Conservation (phyloP, 2,113 vertebrate genomes). For the Brienomyrus brachyistius region DNA sequence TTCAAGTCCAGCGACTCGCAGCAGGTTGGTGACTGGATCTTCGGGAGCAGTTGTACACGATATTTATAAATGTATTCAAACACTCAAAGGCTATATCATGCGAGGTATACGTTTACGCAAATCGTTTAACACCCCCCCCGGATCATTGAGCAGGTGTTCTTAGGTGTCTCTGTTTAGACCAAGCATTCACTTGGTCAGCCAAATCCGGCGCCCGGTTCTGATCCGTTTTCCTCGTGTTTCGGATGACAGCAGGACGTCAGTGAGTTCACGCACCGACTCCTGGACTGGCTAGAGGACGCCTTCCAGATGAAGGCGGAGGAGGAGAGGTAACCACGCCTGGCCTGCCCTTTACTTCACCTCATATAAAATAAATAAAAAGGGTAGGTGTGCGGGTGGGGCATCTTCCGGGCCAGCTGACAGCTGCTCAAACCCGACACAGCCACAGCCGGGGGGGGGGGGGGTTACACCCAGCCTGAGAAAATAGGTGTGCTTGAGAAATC, state of each 20-base stretch:
- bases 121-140: not conserved
- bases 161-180: not conserved
- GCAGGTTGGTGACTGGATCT: constrained; percentile 67
- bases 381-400: not conserved
- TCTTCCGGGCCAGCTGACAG: not conserved
- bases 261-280: constrained; percentile 74
- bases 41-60: not conserved
- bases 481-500: not conserved
- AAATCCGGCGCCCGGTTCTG: not conserved
- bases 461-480: not conserved
- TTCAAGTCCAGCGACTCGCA: constrained; percentile 97
- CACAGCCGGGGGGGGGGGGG: not conserved
- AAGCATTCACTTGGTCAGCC: not conserved
- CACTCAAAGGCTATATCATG: not conserved
- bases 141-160: not conserved
- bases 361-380: not conserved
- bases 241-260: constrained; percentile 72
- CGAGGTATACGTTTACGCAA: not conserved
- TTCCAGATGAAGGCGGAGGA: constrained; percentile 79
- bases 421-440: no score
- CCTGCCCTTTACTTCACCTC: not conserved
- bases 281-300: constrained; percentile 80
- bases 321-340: constrained; percentile 57
- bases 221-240: constrained; percentile 17
- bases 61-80: not conserved